Evolutionary conservation across 2,888 invertebrate genomes (phyloP).

Genomic region (Amblyjoppa proteus): DNA sequence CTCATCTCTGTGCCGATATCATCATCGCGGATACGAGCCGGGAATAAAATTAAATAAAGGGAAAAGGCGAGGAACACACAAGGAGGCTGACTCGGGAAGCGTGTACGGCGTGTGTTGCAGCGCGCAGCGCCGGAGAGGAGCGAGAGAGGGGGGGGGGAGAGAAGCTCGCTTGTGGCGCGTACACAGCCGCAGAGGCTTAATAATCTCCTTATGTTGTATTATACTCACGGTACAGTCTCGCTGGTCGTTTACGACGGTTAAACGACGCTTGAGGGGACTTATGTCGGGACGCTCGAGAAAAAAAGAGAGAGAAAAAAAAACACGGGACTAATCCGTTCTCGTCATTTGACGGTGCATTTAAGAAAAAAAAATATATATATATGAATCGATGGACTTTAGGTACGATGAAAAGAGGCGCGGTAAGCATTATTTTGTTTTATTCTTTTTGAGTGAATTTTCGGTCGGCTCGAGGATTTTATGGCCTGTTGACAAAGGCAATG

Average conservation of each 20-base stretch:
- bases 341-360: background rate
- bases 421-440: background rate
- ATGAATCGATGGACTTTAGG: background rate
- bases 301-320: background rate
- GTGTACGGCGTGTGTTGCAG: constrained; percentile 2
- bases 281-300: background rate
- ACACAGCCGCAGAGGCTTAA: constrained; percentile 36
- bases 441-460: too few relatives aligned
- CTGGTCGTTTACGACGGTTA: constrained; percentile 39
- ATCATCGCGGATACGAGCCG: constrained; percentile 35
- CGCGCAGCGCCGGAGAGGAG: constrained; percentile 4
- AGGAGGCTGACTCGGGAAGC: background rate
- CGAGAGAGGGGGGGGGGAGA: background rate
- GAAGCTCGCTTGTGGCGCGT: constrained; percentile 11
- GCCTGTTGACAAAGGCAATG: too few relatives aligned
- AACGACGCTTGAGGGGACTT: constrained; percentile 40
- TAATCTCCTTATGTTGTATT: constrained; percentile 55
- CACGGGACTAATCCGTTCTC: background rate
- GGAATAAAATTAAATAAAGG: constrained; percentile 35
- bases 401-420: background rate
- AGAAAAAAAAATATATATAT: background rate
- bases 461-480: too few relatives aligned
- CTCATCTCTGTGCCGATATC: constrained; percentile 26
- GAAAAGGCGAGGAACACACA: background rate
- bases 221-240: constrained; percentile 38